Percentiles rank a stretch among this genome's conserved stretches.
phyloP scores from a whole-genome alignment of 2,888 invertebrate genomes.

The Caenorhabditis afra region DNA sequence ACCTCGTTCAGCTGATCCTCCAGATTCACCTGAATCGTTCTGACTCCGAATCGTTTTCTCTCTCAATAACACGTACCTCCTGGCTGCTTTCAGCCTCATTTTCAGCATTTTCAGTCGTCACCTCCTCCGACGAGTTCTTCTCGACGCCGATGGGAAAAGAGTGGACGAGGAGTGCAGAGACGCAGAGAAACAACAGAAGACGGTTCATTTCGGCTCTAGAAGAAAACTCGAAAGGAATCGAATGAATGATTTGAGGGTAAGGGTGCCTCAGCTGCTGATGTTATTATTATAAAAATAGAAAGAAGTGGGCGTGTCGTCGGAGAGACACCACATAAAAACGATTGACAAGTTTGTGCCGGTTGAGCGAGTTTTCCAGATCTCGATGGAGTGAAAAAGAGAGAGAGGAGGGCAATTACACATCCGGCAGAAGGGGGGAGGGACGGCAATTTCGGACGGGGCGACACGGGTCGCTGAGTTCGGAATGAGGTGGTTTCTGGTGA shows the following conservation, averaged over 20 bases:
- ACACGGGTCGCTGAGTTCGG: conserved; percentile 47
- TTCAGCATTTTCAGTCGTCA: conserved; percentile 14
- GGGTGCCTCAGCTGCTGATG: too few species aligned
- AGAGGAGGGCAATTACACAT: neutral
- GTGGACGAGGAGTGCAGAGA: conserved; percentile 22
- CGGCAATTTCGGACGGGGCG: conserved; percentile 7
- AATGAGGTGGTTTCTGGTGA: conserved; percentile 28
- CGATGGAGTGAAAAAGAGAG: conserved; percentile 25
- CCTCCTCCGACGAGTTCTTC: conserved; percentile 29
- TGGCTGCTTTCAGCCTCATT: conserved; percentile 19
- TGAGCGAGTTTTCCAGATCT: conserved; percentile 37
- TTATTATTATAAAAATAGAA: neutral
- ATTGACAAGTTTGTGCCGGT: conserved; percentile 52
- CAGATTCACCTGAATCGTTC: conserved; percentile 11
- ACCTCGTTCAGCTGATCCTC: conserved; percentile 45
- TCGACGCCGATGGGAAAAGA: conserved; percentile 49
- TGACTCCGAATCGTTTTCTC: neutral
- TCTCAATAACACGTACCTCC: conserved; percentile 12
- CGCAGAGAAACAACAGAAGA: conserved; percentile 24
- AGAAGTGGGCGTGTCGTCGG: conserved; percentile 13
- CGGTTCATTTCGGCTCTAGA: conserved; percentile 24
- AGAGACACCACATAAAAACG: conserved; percentile 28
- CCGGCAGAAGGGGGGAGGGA: neutral
- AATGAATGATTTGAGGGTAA: too few species aligned
- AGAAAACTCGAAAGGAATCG: too few species aligned